These are phyloP conservation scores for Zeuzera pyrina DNA, from an alignment of 2,888 invertebrate species.

Conservation along the genomic window DNA sequence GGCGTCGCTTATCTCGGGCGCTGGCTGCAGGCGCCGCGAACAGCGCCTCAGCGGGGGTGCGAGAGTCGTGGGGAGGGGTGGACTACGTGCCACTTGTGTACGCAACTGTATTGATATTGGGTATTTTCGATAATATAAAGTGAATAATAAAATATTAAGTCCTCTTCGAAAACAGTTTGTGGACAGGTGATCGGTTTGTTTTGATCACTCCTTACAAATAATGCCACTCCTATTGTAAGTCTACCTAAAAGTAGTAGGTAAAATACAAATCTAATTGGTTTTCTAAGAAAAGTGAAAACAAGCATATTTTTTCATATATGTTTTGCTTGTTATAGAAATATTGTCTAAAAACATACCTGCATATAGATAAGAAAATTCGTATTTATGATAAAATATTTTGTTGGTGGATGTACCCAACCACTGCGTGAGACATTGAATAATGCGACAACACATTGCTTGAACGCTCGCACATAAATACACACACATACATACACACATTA, in stretches of 20 bases:
- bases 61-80: conserved; percentile 10
- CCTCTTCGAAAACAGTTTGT: no score
- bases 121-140: conserved; percentile 44
- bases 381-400: conserved; percentile 15
- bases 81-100: conserved; percentile 26
- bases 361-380: no score
- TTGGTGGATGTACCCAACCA: conserved; percentile 21
- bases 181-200: no score
- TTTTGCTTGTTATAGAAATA: no score
- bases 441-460: conserved; percentile 29
- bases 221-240: no score
- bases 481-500: not conserved
- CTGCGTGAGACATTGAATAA: conserved; percentile 45
- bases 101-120: conserved; percentile 34
- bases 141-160: no score
- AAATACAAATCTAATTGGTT: no score
- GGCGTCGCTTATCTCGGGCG: conserved; percentile 66
- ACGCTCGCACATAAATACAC: conserved; percentile 6
- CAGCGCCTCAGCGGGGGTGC: conserved; percentile 51
- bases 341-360: no score
- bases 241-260: no score
- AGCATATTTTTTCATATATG: no score
- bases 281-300: no score
- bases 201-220: no score
- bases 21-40: conserved; percentile 59